Base-by-base conservation (phyloP, 1,140 invertebrate species). In the Drosophila chauvacae region DNA sequence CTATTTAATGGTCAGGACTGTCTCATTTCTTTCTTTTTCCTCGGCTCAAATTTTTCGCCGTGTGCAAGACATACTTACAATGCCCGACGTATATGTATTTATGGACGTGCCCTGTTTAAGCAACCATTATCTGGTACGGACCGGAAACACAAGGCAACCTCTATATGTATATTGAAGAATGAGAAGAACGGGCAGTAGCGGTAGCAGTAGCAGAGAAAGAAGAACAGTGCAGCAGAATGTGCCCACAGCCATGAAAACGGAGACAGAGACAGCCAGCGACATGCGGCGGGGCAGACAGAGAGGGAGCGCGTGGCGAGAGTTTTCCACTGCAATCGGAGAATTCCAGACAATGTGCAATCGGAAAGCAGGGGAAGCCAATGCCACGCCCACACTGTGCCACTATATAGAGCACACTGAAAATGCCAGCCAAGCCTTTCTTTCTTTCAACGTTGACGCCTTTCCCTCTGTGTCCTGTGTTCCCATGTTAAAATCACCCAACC, bases 121-220 rank as follows among this genome's bases (percentile, higher is more conserved):
- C 83, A 86, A 77, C 68, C 77, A 90, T 90, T 88, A 88, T 90
- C 84, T 88, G 73, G 85, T 70, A 81, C 85, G 42, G 44, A 80
- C 44, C 84, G 84, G 85, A 88, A 88, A 81, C 85, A 88, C 73
- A 69, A 76, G 64, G 80, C 84, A 84, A 90, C 84, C 84, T 88
- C 80, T 88, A 77, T 76, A 70, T 56, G 51, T 88, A 77, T 76
- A 70, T 50, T 62, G 58, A 80, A 71, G 66, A 71, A 71, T 37
- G 39, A 45, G 62, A 61, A 64, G 62, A 61, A 61, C 60, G 53
- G 4, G 60, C 35, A 57, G 60, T 14, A 20, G 60, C 18, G 5
- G 50, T 14, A 26, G 33, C 18, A 9, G 51, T 14, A 26, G 33
- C n/a, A 56, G 16, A 48, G 26, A 20, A 47, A 13, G n/a, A 53